Evolutionary conservation across 2,888 invertebrate species (phyloP), one percentile per base, ranked within the genome.

Genomic region (Macrophya annulata): DNA sequence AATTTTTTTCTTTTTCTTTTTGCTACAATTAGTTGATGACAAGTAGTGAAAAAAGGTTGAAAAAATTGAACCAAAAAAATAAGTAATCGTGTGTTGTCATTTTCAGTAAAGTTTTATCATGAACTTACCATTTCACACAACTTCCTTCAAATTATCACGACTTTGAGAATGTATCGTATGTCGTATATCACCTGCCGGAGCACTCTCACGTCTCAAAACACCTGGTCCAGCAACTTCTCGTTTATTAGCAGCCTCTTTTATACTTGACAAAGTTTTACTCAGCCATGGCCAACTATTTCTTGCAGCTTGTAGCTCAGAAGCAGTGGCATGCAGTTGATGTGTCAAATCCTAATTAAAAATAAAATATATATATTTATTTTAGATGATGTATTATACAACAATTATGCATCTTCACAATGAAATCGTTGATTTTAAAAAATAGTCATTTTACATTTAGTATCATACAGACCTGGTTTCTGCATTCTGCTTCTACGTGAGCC

Each of bases 401-500:
- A 31, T 72, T 12, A 71, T 25, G 21, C 17, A 51, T 17, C 25
- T 65, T 21, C 40, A n/a, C n/a, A 12, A 17, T 76, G 37, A 55
- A 62, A 77, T 2, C 8, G 43, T 81, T 17, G 55, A 59, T 79
- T 55, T 31, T 37, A 10, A 62, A 59, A 10, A 21, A 62, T n/a
- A 68, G 17, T 68, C 12, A 31, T 12, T 31, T 6, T 62, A 15
- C 31, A 81, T 37, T 17, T 5, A 25, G 59, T 25, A 37, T 43
- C n/a, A 68, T 37, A 86, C 89, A 85, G 89, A 96, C 97, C 95
- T 99, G 99, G 94, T 98, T 99, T 92, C 97, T 96, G 94, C 99
- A 99, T 94, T 99, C 98, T 0, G 99, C 98, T 94, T 99, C 99
- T 6, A 99, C 99, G 88, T 99, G 97, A 0, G 98, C 99, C 88